These are phyloP conservation scores for Ptychoptera albimana DNA, from an alignment of 2,888 invertebrate species.

Conservation along the genomic window DNA sequence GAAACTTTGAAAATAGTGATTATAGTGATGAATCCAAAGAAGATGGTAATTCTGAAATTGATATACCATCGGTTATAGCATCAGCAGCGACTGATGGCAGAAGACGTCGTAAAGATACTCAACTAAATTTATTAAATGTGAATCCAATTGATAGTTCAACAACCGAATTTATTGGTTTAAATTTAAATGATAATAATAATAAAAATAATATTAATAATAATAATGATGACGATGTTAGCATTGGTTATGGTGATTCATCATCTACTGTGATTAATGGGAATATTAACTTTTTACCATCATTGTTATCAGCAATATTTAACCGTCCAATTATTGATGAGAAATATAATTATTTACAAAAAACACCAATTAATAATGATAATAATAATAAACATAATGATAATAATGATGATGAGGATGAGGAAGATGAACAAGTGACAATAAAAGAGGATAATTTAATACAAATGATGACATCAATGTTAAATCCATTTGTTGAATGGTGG, in stretches of 20 bases:
- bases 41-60: background rate
- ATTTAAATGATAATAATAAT: constrained; percentile 1
- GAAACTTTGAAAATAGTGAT: too few relatives aligned
- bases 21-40: background rate
- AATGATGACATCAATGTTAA: too few relatives aligned
- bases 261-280: constrained; percentile 3
- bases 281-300: background rate
- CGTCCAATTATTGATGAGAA: background rate
- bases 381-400: background rate
- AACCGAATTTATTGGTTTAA: constrained; percentile 6
- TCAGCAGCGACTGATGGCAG: too few relatives aligned
- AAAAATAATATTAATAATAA: constrained; percentile 4
- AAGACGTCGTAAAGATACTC: background rate
- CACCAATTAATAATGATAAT: too few relatives aligned
- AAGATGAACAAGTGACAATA: background rate
- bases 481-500: background rate
- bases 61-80: too few relatives aligned
- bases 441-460: too few relatives aligned
- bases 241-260: background rate
- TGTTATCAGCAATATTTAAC: background rate
- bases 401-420: background rate
- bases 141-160: background rate
- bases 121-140: background rate
- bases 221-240: background rate
- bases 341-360: too few relatives aligned